Percentiles rank a stretch among this genome's conserved stretches.
Evolutionary conservation across 1,140 invertebrate species (phyloP).

Genomic region (Rhyacophila brunnea): DNA sequence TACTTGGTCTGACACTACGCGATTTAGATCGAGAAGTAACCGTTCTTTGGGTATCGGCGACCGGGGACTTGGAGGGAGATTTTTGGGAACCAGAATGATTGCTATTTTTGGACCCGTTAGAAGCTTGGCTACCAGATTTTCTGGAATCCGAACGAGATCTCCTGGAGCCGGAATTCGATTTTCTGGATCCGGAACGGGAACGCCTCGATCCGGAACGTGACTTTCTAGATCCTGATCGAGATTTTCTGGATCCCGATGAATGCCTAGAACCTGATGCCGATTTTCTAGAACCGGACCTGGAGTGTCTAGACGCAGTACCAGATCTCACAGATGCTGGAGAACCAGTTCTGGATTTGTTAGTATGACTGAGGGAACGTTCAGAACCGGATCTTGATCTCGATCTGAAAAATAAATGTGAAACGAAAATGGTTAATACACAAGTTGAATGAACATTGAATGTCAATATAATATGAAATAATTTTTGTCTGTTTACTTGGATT

Average conservation of each 20-base stretch:
- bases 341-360: constrained; percentile 29
- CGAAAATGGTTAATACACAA: neutral
- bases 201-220: constrained; percentile 37
- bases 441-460: neutral
- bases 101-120: constrained; percentile 39
- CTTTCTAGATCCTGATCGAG: constrained; percentile 37
- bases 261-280: constrained; percentile 36
- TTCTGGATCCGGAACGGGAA: constrained; percentile 44
- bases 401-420: neutral
- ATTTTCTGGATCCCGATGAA: constrained; percentile 38
- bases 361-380: constrained; percentile 37
- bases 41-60: neutral
- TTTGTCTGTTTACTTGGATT: neutral
- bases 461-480: neutral
- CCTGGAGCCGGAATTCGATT: constrained; percentile 40
- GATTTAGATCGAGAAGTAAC: too few relatives aligned
- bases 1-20: neutral
- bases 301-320: constrained; percentile 40
- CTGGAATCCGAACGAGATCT: constrained; percentile 38
- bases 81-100: constrained; percentile 43
- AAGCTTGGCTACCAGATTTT: constrained; percentile 32
- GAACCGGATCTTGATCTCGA: constrained; percentile 30
- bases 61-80: constrained; percentile 34
- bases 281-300: constrained; percentile 37
- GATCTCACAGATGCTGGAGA: constrained; percentile 26